These are phyloP conservation scores for Drosophila picticornis DNA, from an alignment of 2,888 invertebrate species.

Conservation along the genomic window DNA sequence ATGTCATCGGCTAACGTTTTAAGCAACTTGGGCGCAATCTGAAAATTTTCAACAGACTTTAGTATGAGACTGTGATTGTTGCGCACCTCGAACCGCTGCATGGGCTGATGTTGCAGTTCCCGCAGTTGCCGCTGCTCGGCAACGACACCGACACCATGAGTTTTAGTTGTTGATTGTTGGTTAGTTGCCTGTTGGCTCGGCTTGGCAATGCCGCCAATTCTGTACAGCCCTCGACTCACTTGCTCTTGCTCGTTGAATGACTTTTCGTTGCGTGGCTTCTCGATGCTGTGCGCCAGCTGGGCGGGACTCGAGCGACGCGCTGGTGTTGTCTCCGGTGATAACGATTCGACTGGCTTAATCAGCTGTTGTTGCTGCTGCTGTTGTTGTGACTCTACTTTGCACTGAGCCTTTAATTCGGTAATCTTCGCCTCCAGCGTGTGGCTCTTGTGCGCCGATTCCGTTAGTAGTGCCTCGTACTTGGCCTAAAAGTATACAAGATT, in stretches of 20 bases:
- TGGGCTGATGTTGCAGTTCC: constrained; percentile 43
- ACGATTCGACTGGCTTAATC: constrained; percentile 54
- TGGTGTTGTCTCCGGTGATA: constrained; percentile 52
- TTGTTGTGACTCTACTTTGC: constrained; percentile 59
- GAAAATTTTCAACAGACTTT: constrained; percentile 86
- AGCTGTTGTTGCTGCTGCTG: constrained; percentile 56
- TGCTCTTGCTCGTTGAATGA: constrained; percentile 84
- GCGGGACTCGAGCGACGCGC: constrained; percentile 60
- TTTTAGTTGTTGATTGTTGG: constrained; percentile 51
- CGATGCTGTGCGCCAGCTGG: constrained; percentile 61
- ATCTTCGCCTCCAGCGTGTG: constrained; percentile 62
- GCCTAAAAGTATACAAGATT: constrained; percentile 57
- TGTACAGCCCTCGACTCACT: constrained; percentile 85
- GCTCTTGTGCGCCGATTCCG: constrained; percentile 68
- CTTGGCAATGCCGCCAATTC: constrained; percentile 75
- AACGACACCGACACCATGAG: constrained; percentile 51
- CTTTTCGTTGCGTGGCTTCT: constrained; percentile 79
- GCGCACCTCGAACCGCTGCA: constrained; percentile 51
- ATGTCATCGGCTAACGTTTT: constrained; percentile 60
- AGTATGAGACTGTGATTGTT: constrained; percentile 82
- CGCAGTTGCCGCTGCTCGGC: constrained; percentile 50
- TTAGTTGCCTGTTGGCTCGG: constrained; percentile 71
- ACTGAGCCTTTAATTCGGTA: constrained; percentile 62
- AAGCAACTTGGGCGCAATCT: constrained; percentile 83
- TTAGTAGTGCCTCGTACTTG: constrained; percentile 76